Base-by-base conservation (phyloP, 1,140 invertebrate genomes). In the Macrocentrus cingulum region DNA sequence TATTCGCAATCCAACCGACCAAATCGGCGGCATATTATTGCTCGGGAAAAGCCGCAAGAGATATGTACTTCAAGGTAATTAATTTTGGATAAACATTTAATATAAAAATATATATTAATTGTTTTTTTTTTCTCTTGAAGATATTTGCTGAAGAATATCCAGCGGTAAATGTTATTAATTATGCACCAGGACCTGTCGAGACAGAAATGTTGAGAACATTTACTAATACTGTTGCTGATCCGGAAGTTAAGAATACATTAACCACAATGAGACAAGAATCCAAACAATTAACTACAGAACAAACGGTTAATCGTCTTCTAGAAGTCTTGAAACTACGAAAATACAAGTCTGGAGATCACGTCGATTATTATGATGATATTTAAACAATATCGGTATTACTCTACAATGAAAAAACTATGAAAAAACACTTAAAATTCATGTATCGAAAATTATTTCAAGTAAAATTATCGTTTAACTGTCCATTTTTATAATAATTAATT, bases 141-240 rank as follows among this genome's bases (percentile, higher is more conserved):
- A 80, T 82, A 3, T 80, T 99, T 42, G 92, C 93, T 6, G 75
- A 84, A 22, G 96, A 99, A 81, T 85, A 91, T 63, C 84, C 86
- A 11, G 69, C 85, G 18, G 79, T 94, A 0, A 80, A 86, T 54
- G 88, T 97, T 7, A 74, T 99, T 2, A 97, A 89, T 77, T 99
- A 98, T 80, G 89, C 94, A 2, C 96, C 96, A 0, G 95, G 96
- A 19, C 92, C 95, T 2, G 89, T 98, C 2, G 84, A 94, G 60
- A 98, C 95, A 0, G 87, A 92, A 45, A 98, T 98, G 94, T 86
- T 89, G 34, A 71, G 85, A n/a, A 79, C 83, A 64, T 80, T 91
- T 19, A 76, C 85, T 29, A 76, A 82, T 3, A 79, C 85, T 42
- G 74, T 84, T 0, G 77, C 82, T 6, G 86, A 89, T 75, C 59